Evolutionary conservation across 2,888 invertebrate genomes (phyloP).

Genomic region (Pachycephus smyrnensis): DNA sequence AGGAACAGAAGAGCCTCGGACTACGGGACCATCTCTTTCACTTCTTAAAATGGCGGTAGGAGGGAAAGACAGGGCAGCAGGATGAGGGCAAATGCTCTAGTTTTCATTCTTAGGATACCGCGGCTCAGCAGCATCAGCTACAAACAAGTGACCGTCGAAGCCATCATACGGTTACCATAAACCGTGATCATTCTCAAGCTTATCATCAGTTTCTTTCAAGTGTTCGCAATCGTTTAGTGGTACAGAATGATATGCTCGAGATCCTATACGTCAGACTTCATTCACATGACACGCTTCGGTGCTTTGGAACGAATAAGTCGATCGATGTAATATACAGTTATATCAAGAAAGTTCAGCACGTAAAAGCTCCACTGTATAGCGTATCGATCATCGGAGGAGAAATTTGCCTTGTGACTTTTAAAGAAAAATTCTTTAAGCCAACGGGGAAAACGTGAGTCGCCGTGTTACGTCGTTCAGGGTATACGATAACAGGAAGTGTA

Average conservation of each 20-base stretch:
- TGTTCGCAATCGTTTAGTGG: background rate
- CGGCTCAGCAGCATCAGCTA: background rate
- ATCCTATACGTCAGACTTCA: background rate
- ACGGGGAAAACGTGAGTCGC: background rate
- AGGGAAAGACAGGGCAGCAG: conserved; percentile 22
- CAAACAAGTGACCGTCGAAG: background rate
- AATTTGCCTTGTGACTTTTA: background rate
- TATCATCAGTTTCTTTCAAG: background rate
- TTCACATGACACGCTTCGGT: background rate
- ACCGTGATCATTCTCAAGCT: background rate
- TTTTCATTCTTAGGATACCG: conserved; percentile 46
- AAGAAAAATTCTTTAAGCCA: background rate
- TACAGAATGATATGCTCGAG: background rate
- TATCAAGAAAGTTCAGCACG: background rate
- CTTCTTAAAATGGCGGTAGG: conserved; percentile 47
- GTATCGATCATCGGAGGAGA: background rate
- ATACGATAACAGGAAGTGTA: background rate
- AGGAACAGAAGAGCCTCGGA: conserved; percentile 2
- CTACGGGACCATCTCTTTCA: conserved; percentile 49
- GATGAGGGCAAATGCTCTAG: conserved; percentile 50
- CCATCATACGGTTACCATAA: background rate
- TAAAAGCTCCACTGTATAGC: background rate
- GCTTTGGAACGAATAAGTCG: background rate
- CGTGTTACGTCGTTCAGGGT: background rate
- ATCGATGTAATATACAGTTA: background rate